phyloP scores from a whole-genome alignment of 2,113 vertebrate species.

The Phyllostomus discolor region DNA sequence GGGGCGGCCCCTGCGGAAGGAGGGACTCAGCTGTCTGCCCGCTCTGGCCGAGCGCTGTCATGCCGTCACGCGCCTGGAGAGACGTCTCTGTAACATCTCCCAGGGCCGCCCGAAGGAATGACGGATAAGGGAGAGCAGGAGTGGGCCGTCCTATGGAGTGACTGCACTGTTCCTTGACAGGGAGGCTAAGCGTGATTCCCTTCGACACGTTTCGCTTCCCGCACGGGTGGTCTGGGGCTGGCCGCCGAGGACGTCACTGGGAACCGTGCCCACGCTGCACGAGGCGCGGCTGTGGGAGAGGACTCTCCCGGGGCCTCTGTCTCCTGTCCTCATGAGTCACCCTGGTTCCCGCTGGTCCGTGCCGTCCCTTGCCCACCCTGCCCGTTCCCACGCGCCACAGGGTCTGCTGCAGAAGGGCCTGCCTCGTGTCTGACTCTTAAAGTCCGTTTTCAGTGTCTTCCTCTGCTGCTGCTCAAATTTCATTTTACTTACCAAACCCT shows the following conservation, averaged over 20 bases:
- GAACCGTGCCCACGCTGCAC: background rate
- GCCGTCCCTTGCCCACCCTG: background rate
- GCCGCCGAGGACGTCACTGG: background rate
- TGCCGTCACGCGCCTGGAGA: background rate
- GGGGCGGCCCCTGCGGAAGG: background rate
- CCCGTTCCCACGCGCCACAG: accelerated
- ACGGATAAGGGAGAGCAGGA: background rate
- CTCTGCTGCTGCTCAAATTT: background rate
- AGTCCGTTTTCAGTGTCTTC: background rate
- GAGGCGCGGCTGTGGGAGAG: background rate
- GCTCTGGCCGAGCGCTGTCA: background rate
- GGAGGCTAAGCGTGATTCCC: background rate
- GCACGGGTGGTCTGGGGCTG: background rate
- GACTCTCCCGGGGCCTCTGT: background rate
- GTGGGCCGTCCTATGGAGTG: background rate
- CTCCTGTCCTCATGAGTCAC: background rate
- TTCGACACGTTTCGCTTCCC: background rate
- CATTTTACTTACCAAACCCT: background rate
- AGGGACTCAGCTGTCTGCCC: too few species aligned
- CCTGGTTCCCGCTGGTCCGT: background rate
- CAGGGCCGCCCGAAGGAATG: background rate
- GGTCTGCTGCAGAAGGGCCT: background rate
- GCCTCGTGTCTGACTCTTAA: background rate
- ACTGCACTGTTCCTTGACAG: background rate
- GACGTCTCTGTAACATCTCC: background rate